phyloP scores from a whole-genome alignment of 1,140 invertebrate genomes.

The Cataglyphis hispanica region DNA sequence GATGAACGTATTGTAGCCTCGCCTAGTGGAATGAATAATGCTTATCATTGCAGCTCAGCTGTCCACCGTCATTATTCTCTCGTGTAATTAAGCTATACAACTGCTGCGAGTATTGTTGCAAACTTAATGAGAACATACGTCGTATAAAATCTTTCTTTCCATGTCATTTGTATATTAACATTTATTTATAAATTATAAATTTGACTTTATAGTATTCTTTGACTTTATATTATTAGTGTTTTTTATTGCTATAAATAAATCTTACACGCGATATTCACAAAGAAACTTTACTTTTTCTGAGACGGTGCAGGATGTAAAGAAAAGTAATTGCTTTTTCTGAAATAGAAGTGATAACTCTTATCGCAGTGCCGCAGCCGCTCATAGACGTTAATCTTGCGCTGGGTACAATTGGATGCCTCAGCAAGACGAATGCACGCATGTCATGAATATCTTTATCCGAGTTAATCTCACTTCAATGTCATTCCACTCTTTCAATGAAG shows the following conservation, averaged over 20 bases:
- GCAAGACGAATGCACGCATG: constrained; percentile 26
- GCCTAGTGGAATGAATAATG: constrained; percentile 15
- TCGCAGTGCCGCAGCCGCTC: constrained; percentile 25
- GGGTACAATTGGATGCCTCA: constrained; percentile 20
- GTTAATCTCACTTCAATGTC: constrained; percentile 43
- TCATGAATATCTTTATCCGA: not conserved
- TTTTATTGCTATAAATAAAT: not conserved
- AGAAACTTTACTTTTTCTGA: not conserved
- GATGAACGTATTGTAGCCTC: constrained; percentile 10
- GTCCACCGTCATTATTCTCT: constrained; percentile 17
- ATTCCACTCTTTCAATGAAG: constrained; percentile 15
- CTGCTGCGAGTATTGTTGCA: not conserved
- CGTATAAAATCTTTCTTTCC: not conserved
- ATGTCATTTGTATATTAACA: not conserved
- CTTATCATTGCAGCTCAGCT: constrained; percentile 40
- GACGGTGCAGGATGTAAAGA: not conserved
- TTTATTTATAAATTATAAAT: not conserved
- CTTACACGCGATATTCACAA: not conserved
- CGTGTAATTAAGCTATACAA: constrained; percentile 24
- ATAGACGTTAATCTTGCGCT: constrained; percentile 51
- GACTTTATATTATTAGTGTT: too few relatives aligned
- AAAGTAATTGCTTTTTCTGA: constrained; percentile 40
- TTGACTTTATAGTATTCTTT: not conserved
- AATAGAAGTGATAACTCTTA: constrained; percentile 40
- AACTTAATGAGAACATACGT: not conserved